Evolutionary conservation across 2,888 invertebrate genomes (phyloP).

Genomic region (Cephus spinipes): DNA sequence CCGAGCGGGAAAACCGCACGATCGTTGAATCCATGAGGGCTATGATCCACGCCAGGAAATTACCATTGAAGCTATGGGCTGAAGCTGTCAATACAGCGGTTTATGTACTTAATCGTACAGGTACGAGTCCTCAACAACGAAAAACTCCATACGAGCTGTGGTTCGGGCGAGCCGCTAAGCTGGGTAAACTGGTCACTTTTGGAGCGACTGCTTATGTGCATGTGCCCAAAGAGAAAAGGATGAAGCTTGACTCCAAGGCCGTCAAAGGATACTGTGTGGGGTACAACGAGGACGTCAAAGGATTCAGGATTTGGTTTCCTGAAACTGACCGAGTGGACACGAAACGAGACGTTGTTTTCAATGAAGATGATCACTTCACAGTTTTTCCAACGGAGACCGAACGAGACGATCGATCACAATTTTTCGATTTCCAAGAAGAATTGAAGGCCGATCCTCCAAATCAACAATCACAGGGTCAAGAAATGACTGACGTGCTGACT

Average conservation of each 20-base stretch:
- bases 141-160: conserved; percentile 28
- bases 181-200: conserved; percentile 20
- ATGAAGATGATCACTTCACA: conserved; percentile 8
- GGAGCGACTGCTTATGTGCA: conserved; percentile 19
- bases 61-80: conserved; percentile 27
- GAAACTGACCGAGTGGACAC: conserved; percentile 8
- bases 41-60: conserved; percentile 12
- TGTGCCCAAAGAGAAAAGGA: conserved; percentile 20
- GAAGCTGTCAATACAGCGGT: conserved; percentile 24
- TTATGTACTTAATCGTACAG: conserved; percentile 16
- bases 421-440: not conserved
- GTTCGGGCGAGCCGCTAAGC: conserved; percentile 9
- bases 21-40: conserved; percentile 23
- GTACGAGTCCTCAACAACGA: conserved; percentile 9
- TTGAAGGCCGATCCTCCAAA: not conserved
- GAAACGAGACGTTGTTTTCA: conserved; percentile 26
- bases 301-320: conserved; percentile 18
- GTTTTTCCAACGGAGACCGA: not conserved
- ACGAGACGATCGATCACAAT: not conserved
- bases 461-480: not conserved
- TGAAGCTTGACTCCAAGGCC: conserved; percentile 19
- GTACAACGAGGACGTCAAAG: conserved; percentile 21
- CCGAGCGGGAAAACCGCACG: conserved; percentile 30
- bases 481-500: not conserved
- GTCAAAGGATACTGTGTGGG: conserved; percentile 27